Evolutionary conservation across 2,113 vertebrate species (phyloP), one percentile per base, ranked within the genome.

Genomic region (Muntiacus reevesi): DNA sequence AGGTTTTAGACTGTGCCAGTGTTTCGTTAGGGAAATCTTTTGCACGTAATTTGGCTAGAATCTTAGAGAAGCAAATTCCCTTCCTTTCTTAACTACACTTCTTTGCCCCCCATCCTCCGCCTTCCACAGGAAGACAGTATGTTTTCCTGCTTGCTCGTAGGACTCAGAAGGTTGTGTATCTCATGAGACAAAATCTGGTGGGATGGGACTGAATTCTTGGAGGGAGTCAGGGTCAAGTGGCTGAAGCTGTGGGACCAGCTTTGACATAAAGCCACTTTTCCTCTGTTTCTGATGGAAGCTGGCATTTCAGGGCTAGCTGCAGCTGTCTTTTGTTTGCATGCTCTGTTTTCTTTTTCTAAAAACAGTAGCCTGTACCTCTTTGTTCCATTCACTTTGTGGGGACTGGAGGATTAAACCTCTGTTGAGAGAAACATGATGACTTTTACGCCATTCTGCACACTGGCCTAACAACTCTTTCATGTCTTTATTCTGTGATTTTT

Each of bases 1-100:
- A 81, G 67, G 95, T 90, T 62, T 52, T 87, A 28, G 17, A 43
- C 55, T 71, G 81, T 83, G 82, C 93, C n/a, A 28, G 25, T 95
- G 67, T 94, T 96, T 97, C 30, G 78, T 74, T 52, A 50, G 71
- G 87, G 92, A 91, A 76, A 87, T 96, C 50, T 78, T 89, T 92
- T 81, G 45, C 43, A 7, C 6, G 16, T 62, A 81, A 94, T 92
- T 96, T 94, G 89, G 93, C 64, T 71, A 62, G 36, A 43, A 89
- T 95, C 43, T 54, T 78, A 55, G 64, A 52, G 30, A 36, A 47
- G 59, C 30, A 1, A 83, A 47, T 36, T 94, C 6, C 5, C 9
- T 50, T 87, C 71, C 74, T 81, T 81, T 45, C 50, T 54, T 62
- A 76, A 85, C 33, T 64, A 64, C 5, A 43, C 15, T 7, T 21